These are phyloP conservation scores for Parauchenoglanis punctatus DNA, from an alignment of 2,797 vertebrate species.

Conservation along the genomic window DNA sequence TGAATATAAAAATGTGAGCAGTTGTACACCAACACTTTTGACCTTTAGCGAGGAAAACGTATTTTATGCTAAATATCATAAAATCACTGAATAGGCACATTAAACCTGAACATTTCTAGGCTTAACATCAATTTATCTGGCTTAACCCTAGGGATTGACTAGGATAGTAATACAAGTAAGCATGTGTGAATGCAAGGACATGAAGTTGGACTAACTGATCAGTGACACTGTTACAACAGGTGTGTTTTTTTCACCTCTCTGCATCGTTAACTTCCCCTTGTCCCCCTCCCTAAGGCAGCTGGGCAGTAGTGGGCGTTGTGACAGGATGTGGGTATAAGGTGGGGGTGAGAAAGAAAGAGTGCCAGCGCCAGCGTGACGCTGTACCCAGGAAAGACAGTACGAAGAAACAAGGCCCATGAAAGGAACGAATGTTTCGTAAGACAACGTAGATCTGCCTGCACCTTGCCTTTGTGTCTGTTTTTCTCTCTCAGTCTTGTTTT, in stretches of 20 bases:
- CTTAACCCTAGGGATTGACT: neutral
- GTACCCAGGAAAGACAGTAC: slow-evolving; percentile 69
- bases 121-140: neutral
- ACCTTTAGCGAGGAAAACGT: neutral
- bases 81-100: neutral
- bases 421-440: slow-evolving; percentile 63
- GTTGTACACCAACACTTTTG: neutral
- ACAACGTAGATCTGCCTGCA: slow-evolving; percentile 24
- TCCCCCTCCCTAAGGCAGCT: slow-evolving; percentile 57
- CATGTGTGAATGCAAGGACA: neutral
- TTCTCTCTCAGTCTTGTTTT: slow-evolving; percentile 10
- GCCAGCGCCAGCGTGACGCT: slow-evolving; percentile 63
- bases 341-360: slow-evolving; percentile 55
- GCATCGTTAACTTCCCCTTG: slow-evolving; percentile 37
- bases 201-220: neutral
- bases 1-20: neutral
- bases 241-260: neutral
- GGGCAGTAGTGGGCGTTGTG: slow-evolving; percentile 67
- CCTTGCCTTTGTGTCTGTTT: slow-evolving; percentile 30
- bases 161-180: neutral
- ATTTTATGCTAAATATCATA: neutral
- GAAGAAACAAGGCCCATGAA: slow-evolving; percentile 60
- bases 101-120: neutral
- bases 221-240: neutral
- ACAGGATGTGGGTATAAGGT: slow-evolving; percentile 76